Percentiles rank a stretch among this genome's conserved stretches.
Conservation (phyloP, 1,140 invertebrate species). For the Lasioglossum albipes region DNA sequence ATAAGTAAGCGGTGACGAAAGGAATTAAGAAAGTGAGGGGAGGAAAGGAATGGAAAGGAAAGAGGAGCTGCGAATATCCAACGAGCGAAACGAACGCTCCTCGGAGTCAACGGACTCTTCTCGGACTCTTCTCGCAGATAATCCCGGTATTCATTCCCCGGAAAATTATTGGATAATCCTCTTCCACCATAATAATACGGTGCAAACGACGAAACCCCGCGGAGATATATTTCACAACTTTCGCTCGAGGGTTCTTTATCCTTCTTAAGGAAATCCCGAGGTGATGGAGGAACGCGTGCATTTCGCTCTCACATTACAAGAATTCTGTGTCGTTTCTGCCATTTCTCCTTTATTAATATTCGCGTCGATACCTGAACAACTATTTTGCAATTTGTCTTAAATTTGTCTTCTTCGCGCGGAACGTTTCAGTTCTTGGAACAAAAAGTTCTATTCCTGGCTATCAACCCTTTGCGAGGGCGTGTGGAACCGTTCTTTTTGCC, state of each 20-base stretch:
- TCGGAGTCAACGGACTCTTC: slow-evolving; percentile 11
- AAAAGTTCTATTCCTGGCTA: neutral
- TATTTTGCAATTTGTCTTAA: too few species aligned
- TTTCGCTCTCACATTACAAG: neutral
- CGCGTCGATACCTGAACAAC: too few species aligned
- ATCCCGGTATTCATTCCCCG: slow-evolving; percentile 37
- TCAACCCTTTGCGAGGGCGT: neutral
- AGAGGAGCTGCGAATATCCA: neutral
- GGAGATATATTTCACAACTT: slow-evolving; percentile 42
- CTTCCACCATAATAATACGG: slow-evolving; percentile 47
- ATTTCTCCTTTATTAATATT: too few species aligned
- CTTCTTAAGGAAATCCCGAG: slow-evolving; percentile 24
- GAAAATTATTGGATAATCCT: slow-evolving; percentile 54
- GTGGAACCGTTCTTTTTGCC: too few species aligned
- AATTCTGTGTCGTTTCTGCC: neutral
- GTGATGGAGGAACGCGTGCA: too few species aligned
- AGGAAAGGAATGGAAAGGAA: neutral
- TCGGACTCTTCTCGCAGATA: slow-evolving; percentile 13
- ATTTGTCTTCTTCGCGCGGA: neutral
- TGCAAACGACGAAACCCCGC: slow-evolving; percentile 27
- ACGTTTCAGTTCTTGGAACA: neutral
- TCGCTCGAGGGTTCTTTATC: slow-evolving; percentile 10
- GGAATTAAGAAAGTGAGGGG: neutral
- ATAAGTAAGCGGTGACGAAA: slow-evolving; percentile 7
- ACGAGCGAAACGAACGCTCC: slow-evolving; percentile 1